Evolutionary conservation across 2,113 vertebrate genomes (phyloP).

Genomic region (Platichthys stellatus): DNA sequence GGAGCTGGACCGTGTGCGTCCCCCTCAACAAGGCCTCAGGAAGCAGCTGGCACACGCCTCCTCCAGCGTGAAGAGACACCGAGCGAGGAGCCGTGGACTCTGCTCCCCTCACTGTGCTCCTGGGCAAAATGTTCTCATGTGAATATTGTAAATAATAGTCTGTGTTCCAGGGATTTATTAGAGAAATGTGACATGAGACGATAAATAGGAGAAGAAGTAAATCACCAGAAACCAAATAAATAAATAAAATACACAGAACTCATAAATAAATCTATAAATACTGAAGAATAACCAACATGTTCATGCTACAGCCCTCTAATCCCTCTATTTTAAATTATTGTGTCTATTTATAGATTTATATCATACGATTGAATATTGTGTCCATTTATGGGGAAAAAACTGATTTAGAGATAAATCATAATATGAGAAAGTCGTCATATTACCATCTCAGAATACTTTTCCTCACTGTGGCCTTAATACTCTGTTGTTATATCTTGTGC

Average conservation of each 20-base stretch:
- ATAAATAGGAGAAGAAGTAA: background rate
- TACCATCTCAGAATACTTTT: too few species aligned
- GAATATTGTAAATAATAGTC: slow-evolving; percentile 67
- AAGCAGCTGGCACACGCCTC: slow-evolving; percentile 16
- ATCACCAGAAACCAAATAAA: background rate
- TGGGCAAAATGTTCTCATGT: slow-evolving; percentile 16
- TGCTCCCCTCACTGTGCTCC: background rate
- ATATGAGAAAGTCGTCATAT: too few species aligned
- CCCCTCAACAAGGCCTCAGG: slow-evolving; percentile 36
- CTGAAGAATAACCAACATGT: too few species aligned
- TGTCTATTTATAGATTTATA: too few species aligned
- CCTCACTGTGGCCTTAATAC: too few species aligned
- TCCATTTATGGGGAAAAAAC: too few species aligned
- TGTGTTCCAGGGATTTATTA: slow-evolving; percentile 13
- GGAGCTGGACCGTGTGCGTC: slow-evolving; percentile 16
- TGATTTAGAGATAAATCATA: too few species aligned
- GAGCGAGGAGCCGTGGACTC: background rate
- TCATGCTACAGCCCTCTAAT: too few species aligned
- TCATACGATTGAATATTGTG: too few species aligned
- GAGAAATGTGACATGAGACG: background rate
- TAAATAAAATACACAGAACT: slow-evolving; percentile 2
- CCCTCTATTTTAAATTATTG: too few species aligned
- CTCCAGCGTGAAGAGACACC: background rate
- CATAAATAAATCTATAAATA: slow-evolving; percentile 11
- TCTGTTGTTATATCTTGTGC: background rate